Evolutionary conservation across 2,797 vertebrate species (phyloP).

Genomic region (Tauraco hartlaubi): DNA sequence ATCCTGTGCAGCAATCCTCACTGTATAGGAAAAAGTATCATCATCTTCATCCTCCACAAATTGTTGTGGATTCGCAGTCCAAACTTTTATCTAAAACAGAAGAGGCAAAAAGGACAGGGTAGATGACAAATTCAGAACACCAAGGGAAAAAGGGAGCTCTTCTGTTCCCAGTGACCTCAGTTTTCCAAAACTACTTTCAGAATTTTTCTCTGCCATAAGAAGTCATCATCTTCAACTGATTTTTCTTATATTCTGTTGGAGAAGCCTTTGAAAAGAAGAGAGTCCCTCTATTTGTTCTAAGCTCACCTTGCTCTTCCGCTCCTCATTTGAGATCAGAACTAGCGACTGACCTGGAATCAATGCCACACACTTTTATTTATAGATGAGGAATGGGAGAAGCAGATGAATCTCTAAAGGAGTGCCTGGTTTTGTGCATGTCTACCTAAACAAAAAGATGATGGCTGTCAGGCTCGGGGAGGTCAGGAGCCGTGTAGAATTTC

Average conservation of each 20-base stretch:
- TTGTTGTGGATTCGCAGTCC: slow-evolving; percentile 97
- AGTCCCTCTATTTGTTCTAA: background rate
- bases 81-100: slow-evolving; percentile 91
- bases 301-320: background rate
- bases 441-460: background rate
- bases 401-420: background rate
- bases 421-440: background rate
- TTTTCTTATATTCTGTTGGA: background rate
- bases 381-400: background rate
- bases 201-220: background rate
- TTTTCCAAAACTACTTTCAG: background rate
- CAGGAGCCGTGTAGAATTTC: background rate
- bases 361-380: background rate
- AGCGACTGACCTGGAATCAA: background rate
- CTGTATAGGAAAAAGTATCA: slow-evolving; percentile 97
- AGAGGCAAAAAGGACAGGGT: background rate
- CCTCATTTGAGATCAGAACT: background rate
- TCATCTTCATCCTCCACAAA: slow-evolving; percentile 99
- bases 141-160: background rate
- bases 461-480: background rate
- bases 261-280: background rate
- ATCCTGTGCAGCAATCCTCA: slow-evolving; percentile 97
- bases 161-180: background rate
- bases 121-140: background rate
- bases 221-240: background rate